Evolutionary conservation across 2,888 invertebrate species (phyloP).

Genomic region (Stegophylla sp.): DNA sequence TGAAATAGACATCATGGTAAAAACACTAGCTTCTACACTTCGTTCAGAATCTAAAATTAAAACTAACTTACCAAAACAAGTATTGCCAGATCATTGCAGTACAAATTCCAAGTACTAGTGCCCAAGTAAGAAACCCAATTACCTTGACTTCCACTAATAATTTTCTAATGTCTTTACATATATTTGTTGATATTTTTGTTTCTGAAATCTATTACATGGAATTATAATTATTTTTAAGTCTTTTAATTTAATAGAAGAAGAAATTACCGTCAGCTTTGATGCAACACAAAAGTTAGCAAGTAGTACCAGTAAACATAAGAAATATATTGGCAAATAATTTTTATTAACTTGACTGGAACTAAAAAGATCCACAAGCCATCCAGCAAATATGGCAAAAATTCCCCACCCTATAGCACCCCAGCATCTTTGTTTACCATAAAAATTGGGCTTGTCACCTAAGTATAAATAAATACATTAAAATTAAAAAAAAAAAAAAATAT

Average conservation of each 20-base stretch:
- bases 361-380: conserved; percentile 58
- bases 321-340: conserved; percentile 56
- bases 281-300: conserved; percentile 35
- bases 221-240: neutral
- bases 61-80: conserved; percentile 73
- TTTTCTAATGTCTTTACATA: conserved; percentile 73
- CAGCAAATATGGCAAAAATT: conserved; percentile 49
- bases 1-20: too few relatives aligned
- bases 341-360: conserved; percentile 58
- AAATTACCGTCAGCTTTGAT: conserved; percentile 36
- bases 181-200: conserved; percentile 72
- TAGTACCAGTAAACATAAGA: conserved; percentile 37
- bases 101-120: conserved; percentile 71
- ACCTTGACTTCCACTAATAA: conserved; percentile 74
- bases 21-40: too few relatives aligned
- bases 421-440: conserved; percentile 60
- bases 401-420: conserved; percentile 60
- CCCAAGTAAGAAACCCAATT: conserved; percentile 77
- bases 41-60: too few relatives aligned
- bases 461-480: conserved; percentile 6
- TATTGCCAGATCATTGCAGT: conserved; percentile 88
- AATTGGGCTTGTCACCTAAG: conserved; percentile 56
- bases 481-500: neutral
- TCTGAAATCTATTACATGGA: conserved; percentile 62
- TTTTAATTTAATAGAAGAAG: neutral